phyloP scores from a whole-genome alignment of 2,113 vertebrate genomes.

The Trinectes maculatus region DNA sequence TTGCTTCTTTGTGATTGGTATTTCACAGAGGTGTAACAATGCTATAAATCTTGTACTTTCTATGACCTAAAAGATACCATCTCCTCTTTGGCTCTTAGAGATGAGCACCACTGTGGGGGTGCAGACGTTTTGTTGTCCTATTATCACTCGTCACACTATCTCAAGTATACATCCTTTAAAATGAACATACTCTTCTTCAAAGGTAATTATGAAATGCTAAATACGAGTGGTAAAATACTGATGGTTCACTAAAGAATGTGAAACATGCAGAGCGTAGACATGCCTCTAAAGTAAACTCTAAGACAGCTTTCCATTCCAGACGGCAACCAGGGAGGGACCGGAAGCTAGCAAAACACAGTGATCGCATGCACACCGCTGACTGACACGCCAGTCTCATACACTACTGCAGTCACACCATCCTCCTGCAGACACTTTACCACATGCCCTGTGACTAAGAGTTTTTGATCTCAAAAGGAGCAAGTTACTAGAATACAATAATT shows the following conservation, averaged over 20 bases:
- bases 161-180: not conserved
- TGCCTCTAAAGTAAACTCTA: slow-evolving; percentile 27
- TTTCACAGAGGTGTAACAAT: slow-evolving; percentile 8
- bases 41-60: slow-evolving; percentile 8
- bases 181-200: not conserved
- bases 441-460: slow-evolving; percentile 2
- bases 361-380: slow-evolving; percentile 29
- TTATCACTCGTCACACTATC: not conserved
- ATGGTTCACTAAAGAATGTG: slow-evolving; percentile 36
- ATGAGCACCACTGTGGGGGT: not conserved
- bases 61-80: slow-evolving; percentile 12
- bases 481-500: not conserved
- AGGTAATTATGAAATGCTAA: not conserved
- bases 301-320: slow-evolving; percentile 31
- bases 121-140: not conserved
- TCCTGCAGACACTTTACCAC: slow-evolving; percentile 8
- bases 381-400: slow-evolving; percentile 32
- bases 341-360: slow-evolving; percentile 28
- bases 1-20: not conserved
- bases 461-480: slow-evolving; percentile 6
- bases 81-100: slow-evolving; percentile 10
- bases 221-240: slow-evolving; percentile 15
- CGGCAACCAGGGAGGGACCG: slow-evolving; percentile 23
- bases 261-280: slow-evolving; percentile 36
- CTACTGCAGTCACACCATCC: not conserved